Percentiles rank a stretch among this genome's conserved stretches.
Conservation (phyloP, 2,888 invertebrate genomes). For the Cyrtodaria siliqua region DNA sequence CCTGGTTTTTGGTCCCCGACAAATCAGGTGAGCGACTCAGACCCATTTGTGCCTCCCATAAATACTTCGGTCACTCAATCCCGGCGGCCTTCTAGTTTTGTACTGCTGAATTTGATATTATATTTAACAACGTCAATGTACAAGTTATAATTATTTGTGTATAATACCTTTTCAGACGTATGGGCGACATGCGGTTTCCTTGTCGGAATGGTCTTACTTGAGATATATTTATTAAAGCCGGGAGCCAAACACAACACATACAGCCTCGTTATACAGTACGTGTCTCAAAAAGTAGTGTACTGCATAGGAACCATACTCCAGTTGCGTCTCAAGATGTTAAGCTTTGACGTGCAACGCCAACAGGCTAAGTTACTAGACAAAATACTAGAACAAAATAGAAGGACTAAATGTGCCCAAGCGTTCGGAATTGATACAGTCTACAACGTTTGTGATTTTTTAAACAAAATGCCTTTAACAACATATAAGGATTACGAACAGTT, state of each 20-base stretch:
- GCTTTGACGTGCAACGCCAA: conserved; percentile 25
- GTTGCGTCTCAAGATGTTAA: conserved; percentile 22
- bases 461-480: conserved; percentile 34
- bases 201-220: conserved; percentile 11
- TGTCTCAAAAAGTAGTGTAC: conserved; percentile 29
- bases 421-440: conserved; percentile 11
- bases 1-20: too few species aligned
- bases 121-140: too few species aligned
- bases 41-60: too few species aligned
- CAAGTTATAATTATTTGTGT: too few species aligned
- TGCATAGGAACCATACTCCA: conserved; percentile 30
- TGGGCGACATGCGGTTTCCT: not conserved
- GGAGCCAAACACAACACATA: conserved; percentile 15
- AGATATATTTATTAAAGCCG: conserved; percentile 31
- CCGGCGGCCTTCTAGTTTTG: too few species aligned
- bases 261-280: conserved; percentile 25
- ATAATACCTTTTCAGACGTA: not conserved
- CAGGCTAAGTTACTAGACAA: conserved; percentile 32
- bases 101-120: too few species aligned
- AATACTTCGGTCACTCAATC: too few species aligned
- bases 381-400: conserved; percentile 39
- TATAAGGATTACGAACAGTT: conserved; percentile 48
- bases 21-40: too few species aligned
- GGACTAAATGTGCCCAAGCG: conserved; percentile 28
- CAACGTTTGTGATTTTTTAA: conserved; percentile 24